Evolutionary conservation across 1,140 invertebrate genomes (phyloP).

Genomic region (Meloidogyne hapla): DNA sequence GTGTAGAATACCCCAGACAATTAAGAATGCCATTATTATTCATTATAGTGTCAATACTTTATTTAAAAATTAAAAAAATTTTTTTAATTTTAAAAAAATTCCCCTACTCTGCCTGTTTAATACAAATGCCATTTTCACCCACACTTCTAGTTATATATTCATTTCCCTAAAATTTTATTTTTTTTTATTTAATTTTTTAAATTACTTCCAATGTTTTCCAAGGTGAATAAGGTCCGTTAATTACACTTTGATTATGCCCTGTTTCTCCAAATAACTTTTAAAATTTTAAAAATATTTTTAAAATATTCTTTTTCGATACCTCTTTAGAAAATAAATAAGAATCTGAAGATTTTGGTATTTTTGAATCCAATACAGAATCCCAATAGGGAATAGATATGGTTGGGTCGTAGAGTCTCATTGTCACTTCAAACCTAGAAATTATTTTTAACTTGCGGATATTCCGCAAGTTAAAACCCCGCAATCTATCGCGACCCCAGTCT

Average conservation of each 20-base stretch:
- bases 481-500: too few relatives aligned
- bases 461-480: too few relatives aligned
- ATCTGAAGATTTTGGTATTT: constrained; percentile 55
- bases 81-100: neutral
- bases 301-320: neutral
- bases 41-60: neutral
- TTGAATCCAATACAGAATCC: constrained; percentile 47
- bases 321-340: constrained; percentile 63
- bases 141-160: neutral
- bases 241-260: neutral
- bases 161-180: neutral
- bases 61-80: neutral
- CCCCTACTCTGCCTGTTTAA: neutral
- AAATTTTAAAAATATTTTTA: neutral
- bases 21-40: neutral
- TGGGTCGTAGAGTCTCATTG: constrained; percentile 12
- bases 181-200: neutral
- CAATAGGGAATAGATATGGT: constrained; percentile 19
- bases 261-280: neutral
- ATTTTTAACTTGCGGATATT: neutral
- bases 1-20: neutral
- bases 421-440: constrained; percentile 16
- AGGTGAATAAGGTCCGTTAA: neutral
- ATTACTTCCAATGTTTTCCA: neutral
- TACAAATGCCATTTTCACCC: neutral